phyloP scores from a whole-genome alignment of 2,888 invertebrate species.

The Mythimna vitellina region DNA sequence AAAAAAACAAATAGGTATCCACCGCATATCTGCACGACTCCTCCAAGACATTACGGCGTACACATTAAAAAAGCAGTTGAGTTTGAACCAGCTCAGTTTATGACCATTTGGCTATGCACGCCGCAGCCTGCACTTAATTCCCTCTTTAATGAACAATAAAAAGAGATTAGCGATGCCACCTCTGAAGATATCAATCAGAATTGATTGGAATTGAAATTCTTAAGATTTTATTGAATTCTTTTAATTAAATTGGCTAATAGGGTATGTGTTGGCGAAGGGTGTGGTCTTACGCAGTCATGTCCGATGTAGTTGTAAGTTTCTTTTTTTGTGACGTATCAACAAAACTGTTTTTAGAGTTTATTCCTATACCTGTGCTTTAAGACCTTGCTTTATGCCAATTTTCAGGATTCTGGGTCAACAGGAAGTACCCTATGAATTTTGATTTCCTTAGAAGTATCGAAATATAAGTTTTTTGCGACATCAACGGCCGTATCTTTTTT shows the following conservation, averaged over 20 bases:
- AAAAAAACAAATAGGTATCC: background rate
- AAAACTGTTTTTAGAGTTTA: too few relatives aligned
- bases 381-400: too few relatives aligned
- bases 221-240: slow-evolving; percentile 27
- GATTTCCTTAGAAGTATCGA: too few relatives aligned
- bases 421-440: too few relatives aligned
- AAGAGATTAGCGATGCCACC: slow-evolving; percentile 53
- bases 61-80: slow-evolving; percentile 52
- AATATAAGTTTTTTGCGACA: too few relatives aligned
- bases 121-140: slow-evolving; percentile 54
- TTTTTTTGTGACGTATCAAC: too few relatives aligned
- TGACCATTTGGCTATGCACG: slow-evolving; percentile 66
- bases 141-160: slow-evolving; percentile 71
- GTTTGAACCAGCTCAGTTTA: slow-evolving; percentile 64
- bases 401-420: too few relatives aligned
- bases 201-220: slow-evolving; percentile 45
- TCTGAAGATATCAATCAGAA: slow-evolving; percentile 21
- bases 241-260: slow-evolving; percentile 14
- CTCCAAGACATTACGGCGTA: slow-evolving; percentile 17
- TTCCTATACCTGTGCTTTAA: too few relatives aligned
- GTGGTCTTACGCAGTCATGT: background rate
- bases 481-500: too few relatives aligned
- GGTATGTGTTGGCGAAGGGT: background rate
- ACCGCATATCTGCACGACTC: slow-evolving; percentile 14
- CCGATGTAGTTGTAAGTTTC: too few relatives aligned